Base-by-base conservation (phyloP, 2,888 invertebrate genomes). In the Pristionchus arcanus region DNA sequence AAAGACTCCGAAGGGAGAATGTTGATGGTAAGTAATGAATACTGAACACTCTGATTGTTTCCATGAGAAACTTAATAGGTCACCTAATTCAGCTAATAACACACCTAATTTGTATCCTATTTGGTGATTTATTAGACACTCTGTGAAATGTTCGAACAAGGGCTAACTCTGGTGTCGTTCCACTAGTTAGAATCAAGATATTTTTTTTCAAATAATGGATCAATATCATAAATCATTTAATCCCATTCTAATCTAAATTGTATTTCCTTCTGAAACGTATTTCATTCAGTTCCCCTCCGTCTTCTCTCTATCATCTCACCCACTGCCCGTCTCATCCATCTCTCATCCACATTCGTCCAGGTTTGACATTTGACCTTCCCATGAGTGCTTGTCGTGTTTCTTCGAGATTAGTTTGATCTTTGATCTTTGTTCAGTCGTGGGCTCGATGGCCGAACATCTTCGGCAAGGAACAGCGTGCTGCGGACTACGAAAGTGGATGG, bases 1-100 rank as follows among this genome's bases (percentile, higher is more conserved):
- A 86, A 7, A 89, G 77, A 28, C 90, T 94, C n/a, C 55, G 91
- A 19, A 34, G 81, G 21, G 92, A 93, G 89, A 94, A 94, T 87
- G 92, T 92, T 5, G 91, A 93, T 90, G 90, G 93, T 94, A 53
- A 91, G 91, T 87, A 68, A 16, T 49, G 42, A 0, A 59, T 15
- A 49, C 2, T 34, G n/a, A 19, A 16, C 31, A 19, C 13, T 85
- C 63, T 85, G 11, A 34, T 28, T 83, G 31, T 55, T 15, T 55
- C 11, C 19, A 11, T 7, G 9, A 49, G 13, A 49, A n/a, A n/a
- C n/a, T n/a, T n/a, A n/a, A n/a, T n/a, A n/a, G n/a, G n/a, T n/a
- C n/a, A n/a, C n/a, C n/a, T n/a, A n/a, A n/a, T n/a, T n/a, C n/a
- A n/a, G n/a, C n/a, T n/a, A n/a, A n/a, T n/a, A n/a, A n/a, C n/a